These are phyloP conservation scores for Coecobrya sp. DNA, from an alignment of 2,888 invertebrate species.

Conservation along the genomic window DNA sequence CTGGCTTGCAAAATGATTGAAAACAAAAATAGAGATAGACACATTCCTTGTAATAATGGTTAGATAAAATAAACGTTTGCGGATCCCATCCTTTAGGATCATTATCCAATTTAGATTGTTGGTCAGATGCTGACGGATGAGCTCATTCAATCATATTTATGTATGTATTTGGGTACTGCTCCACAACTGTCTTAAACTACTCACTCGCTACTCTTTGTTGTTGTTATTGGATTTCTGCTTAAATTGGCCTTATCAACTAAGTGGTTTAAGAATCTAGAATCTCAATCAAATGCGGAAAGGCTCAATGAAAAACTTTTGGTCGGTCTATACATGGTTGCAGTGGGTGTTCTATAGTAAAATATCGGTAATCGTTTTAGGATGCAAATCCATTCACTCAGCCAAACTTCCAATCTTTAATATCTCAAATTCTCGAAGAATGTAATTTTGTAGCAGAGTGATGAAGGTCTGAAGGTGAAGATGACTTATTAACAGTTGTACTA, in stretches of 20 bases:
- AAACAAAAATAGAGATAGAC: not conserved
- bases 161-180: not conserved
- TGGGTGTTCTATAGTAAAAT: not conserved
- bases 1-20: not conserved
- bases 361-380: constrained; percentile 7
- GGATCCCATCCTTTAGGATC: not conserved
- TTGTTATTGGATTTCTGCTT: not conserved
- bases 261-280: constrained; percentile 34
- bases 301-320: constrained; percentile 52
- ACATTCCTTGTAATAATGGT: not conserved
- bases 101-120: not conserved
- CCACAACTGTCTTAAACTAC: constrained; percentile 18
- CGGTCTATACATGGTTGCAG: not conserved
- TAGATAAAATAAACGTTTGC: too few relatives aligned
- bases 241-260: not conserved
- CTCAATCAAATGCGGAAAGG: constrained; percentile 61
- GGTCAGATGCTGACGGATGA: not conserved
- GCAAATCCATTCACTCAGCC: not conserved
- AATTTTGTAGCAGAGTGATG: not conserved
- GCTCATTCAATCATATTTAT: not conserved
- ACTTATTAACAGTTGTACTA: not conserved
- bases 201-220: not conserved
- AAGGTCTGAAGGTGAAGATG: not conserved
- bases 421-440: not conserved
- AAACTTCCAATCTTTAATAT: not conserved